Conservation (phyloP, 2,113 vertebrate genomes). For the Falcunculus frontatus region DNA sequence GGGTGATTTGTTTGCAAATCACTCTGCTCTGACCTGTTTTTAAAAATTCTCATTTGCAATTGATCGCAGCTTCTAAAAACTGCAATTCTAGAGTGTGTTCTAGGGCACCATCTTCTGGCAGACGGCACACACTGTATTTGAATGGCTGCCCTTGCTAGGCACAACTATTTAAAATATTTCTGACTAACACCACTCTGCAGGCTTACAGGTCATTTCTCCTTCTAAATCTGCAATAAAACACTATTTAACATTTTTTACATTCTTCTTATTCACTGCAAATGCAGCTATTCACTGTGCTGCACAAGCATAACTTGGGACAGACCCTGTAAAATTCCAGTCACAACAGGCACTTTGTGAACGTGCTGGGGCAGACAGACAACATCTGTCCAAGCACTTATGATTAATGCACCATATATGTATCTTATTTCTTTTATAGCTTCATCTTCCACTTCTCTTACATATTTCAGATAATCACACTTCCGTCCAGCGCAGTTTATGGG, state of each 20-base stretch:
- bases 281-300: slow-evolving; percentile 1
- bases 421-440: slow-evolving; percentile 4
- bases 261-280: slow-evolving; percentile 26
- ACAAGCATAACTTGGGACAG: not conserved
- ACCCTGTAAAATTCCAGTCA: not conserved
- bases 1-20: not conserved
- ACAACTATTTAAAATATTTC: slow-evolving; percentile 39
- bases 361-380: not conserved
- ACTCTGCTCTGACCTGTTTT: not conserved
- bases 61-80: not conserved
- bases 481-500: not conserved
- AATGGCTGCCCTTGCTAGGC: not conserved
- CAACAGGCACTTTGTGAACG: not conserved
- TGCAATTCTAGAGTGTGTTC: not conserved
- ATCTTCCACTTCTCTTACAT: not conserved
- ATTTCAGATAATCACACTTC: not conserved
- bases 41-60: not conserved
- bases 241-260: slow-evolving; percentile 56
- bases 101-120: slow-evolving; percentile 58
- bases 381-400: not conserved
- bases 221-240: slow-evolving; percentile 44
- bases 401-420: not conserved
- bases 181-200: not conserved
- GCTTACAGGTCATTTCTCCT: slow-evolving; percentile 15
- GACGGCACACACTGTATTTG: not conserved